phyloP scores from a whole-genome alignment of 2,113 vertebrate genomes.

The Archilochus colubris region DNA sequence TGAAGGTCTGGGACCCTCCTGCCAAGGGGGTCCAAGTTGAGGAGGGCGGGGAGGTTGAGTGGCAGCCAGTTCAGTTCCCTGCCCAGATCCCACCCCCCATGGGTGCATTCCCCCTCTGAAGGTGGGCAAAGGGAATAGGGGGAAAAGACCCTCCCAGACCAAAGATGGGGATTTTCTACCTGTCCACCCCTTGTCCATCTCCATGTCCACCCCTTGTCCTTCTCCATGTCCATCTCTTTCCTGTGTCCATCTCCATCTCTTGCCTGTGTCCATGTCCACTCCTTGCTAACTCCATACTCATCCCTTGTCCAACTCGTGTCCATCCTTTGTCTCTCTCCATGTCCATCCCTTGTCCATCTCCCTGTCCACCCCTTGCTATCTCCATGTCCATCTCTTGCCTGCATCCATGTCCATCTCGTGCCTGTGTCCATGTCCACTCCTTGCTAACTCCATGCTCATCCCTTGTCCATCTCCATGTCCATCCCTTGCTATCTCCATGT shows the following conservation, averaged over 20 bases:
- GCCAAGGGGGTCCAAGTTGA: fast-evolving
- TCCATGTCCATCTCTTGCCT: neutral
- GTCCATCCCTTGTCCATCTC: too few relatives aligned
- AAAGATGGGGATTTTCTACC: neutral
- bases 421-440: too few relatives aligned
- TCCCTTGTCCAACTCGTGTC: neutral
- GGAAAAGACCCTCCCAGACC: neutral
- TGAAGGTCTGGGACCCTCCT: neutral
- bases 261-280: too few relatives aligned
- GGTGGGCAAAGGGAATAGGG: neutral
- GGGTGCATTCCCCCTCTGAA: neutral
- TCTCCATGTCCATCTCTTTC: neutral
- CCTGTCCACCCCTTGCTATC: too few relatives aligned
- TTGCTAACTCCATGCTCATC: neutral
- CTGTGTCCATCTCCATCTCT: too few relatives aligned
- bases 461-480: too few relatives aligned
- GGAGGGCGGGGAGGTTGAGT: fast-evolving
- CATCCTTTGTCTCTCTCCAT: too few relatives aligned
- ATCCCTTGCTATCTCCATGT: too few relatives aligned
- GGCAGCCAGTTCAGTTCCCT: neutral
- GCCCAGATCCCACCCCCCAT: neutral
- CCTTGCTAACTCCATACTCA: neutral
- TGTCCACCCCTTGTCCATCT: neutral
- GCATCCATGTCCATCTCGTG: too few relatives aligned
- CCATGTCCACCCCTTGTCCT: too few relatives aligned